Percentiles rank a stretch among this genome's conserved stretches.
Evolutionary conservation across 2,113 vertebrate species (phyloP).

Genomic region (Lutjanus erythropterus): DNA sequence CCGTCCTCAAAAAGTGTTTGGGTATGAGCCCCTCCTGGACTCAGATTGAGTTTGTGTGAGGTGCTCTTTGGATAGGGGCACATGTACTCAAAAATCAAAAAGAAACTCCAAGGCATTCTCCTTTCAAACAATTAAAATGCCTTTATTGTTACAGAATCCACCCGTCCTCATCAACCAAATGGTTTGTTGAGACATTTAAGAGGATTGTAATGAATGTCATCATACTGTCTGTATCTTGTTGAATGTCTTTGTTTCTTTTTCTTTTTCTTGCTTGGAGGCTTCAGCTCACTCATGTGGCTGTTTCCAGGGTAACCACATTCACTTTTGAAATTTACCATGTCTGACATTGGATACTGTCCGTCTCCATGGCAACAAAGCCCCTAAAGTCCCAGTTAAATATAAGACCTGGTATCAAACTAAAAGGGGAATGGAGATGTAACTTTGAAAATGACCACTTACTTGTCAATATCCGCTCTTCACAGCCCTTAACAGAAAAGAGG

Average conservation of each 20-base stretch:
- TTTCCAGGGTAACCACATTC: slow-evolving; percentile 83
- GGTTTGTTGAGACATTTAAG: slow-evolving; percentile 26
- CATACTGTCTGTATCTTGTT: slow-evolving; percentile 21
- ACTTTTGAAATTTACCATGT: slow-evolving; percentile 73
- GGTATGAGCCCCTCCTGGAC: no score
- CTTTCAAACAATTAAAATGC: no score
- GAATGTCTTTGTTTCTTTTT: slow-evolving; percentile 34
- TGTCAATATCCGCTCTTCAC: background rate
- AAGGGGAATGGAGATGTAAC: slow-evolving; percentile 35
- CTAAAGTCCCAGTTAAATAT: slow-evolving; percentile 66
- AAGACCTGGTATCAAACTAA: slow-evolving; percentile 47
- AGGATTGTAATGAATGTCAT: slow-evolving; percentile 18
- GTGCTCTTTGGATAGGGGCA: no score
- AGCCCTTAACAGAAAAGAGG: background rate
- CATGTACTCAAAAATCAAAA: no score
- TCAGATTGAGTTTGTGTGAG: no score
- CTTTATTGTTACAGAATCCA: no score
- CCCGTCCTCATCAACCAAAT: slow-evolving; percentile 4
- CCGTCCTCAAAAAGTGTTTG: no score
- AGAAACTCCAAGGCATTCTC: no score
- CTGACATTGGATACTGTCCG: slow-evolving; percentile 71
- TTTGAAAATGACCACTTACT: slow-evolving; percentile 26
- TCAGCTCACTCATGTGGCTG: slow-evolving; percentile 73
- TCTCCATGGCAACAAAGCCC: slow-evolving; percentile 81
- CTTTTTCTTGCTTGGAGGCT: slow-evolving; percentile 37